These are phyloP conservation scores for Coenonympha glycerion DNA, from an alignment of 2,888 invertebrate genomes.

Conservation along the genomic window DNA sequence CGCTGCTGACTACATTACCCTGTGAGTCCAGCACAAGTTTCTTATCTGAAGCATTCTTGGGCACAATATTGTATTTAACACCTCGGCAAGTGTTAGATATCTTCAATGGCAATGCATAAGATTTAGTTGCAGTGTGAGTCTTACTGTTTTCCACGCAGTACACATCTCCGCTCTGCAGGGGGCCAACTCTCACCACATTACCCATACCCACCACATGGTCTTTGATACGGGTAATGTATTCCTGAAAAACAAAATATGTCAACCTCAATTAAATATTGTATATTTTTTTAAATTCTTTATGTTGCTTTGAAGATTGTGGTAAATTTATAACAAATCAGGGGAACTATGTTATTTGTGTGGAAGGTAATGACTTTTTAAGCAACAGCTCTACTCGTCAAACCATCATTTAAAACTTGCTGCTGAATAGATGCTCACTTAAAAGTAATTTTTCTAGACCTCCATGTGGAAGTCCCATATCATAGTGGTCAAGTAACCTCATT, in stretches of 20 bases:
- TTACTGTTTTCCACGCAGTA: constrained; percentile 65
- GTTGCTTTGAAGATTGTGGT: too few relatives aligned
- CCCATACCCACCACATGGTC: constrained; percentile 85
- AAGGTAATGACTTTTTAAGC: too few relatives aligned
- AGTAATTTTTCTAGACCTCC: too few relatives aligned
- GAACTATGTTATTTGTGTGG: too few relatives aligned
- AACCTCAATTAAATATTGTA: too few relatives aligned
- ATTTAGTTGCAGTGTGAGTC: constrained; percentile 57
- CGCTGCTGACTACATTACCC: constrained; percentile 69
- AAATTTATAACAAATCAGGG: too few relatives aligned
- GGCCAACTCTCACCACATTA: constrained; percentile 79
- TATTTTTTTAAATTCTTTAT: too few relatives aligned
- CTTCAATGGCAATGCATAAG: constrained; percentile 67
- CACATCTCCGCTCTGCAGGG: constrained; percentile 65
- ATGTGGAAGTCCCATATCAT: background rate
- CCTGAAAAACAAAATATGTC: constrained; percentile 45
- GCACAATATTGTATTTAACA: constrained; percentile 68
- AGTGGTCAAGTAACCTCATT: background rate
- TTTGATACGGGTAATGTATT: constrained; percentile 76
- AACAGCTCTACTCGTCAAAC: too few relatives aligned
- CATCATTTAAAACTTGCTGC: too few relatives aligned
- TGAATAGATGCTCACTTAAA: too few relatives aligned
- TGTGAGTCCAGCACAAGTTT: constrained; percentile 66
- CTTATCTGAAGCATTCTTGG: constrained; percentile 70
- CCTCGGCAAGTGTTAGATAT: constrained; percentile 68